Evolutionary conservation across 1,140 invertebrate species (phyloP).

Genomic region (Amyelois transitella): DNA sequence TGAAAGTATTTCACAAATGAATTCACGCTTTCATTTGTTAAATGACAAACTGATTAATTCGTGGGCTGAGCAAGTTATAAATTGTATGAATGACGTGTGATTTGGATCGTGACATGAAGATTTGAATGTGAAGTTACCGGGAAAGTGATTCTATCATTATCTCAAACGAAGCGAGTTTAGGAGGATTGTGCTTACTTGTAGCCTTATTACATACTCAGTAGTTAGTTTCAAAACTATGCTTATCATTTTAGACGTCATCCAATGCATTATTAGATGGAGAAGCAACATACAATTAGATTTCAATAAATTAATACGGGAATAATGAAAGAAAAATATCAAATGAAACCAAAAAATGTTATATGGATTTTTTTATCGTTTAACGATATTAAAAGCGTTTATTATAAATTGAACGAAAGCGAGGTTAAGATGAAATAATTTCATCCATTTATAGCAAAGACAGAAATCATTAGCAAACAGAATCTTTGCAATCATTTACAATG

Average conservation of each 20-base stretch:
- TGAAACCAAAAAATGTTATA: no score
- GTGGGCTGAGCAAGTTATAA: neutral
- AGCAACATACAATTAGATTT: no score
- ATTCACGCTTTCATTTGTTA: slow-evolving; percentile 12
- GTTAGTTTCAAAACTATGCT: no score
- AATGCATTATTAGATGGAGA: no score
- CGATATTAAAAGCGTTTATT: no score
- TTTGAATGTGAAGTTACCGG: neutral
- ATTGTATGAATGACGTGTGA: neutral
- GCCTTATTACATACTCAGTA: no score
- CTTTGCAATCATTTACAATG: neutral
- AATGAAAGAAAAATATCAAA: no score
- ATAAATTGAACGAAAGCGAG: neutral
- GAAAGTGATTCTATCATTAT: neutral
- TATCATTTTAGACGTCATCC: no score
- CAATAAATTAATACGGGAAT: no score
- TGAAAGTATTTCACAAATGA: slow-evolving; percentile 2
- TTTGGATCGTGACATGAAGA: neutral
- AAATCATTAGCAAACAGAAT: neutral
- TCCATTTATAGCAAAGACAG: neutral
- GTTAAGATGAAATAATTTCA: neutral
- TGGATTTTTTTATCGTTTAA: no score
- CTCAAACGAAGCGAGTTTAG: no score
- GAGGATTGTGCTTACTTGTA: no score
- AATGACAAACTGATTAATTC: slow-evolving; percentile 8